Conservation (phyloP, 2,888 invertebrate genomes). For the Plutella xylostella region DNA sequence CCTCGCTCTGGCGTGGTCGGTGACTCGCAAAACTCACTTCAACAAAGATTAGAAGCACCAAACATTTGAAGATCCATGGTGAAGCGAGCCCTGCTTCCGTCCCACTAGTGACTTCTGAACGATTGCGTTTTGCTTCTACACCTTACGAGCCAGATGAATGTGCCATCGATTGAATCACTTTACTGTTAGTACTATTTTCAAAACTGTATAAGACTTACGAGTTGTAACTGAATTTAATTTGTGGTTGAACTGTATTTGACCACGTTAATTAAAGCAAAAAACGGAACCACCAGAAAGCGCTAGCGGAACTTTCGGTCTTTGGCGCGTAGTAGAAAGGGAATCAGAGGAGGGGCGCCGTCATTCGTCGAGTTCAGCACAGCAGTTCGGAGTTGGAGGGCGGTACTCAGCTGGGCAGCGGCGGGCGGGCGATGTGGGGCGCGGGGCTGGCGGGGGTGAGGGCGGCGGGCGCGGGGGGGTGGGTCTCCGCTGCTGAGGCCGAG, state of each 20-base stretch:
- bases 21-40: conserved; percentile 36
- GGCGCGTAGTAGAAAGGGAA: conserved; percentile 43
- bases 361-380: conserved; percentile 69
- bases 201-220: no score
- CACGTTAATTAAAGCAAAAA: no score
- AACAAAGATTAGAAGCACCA: not conserved
- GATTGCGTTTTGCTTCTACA: no score
- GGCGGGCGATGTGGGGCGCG: conserved; percentile 42
- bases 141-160: no score
- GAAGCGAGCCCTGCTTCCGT: not conserved
- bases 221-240: no score
- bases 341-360: conserved; percentile 65
- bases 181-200: no score
- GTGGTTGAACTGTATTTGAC: no score
- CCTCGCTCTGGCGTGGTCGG: conserved; percentile 50
- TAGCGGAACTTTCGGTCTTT: conserved; percentile 28
- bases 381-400: conserved; percentile 70
- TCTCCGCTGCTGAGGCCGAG: conserved; percentile 73
- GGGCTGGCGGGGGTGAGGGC: conserved; percentile 55
- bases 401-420: conserved; percentile 69
- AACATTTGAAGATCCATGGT: not conserved
- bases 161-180: no score
- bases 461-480: conserved; percentile 61
- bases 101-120: no score
- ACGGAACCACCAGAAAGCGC: no score